Conservation (phyloP, 2,113 vertebrate species). For the Gila orcuttii region DNA sequence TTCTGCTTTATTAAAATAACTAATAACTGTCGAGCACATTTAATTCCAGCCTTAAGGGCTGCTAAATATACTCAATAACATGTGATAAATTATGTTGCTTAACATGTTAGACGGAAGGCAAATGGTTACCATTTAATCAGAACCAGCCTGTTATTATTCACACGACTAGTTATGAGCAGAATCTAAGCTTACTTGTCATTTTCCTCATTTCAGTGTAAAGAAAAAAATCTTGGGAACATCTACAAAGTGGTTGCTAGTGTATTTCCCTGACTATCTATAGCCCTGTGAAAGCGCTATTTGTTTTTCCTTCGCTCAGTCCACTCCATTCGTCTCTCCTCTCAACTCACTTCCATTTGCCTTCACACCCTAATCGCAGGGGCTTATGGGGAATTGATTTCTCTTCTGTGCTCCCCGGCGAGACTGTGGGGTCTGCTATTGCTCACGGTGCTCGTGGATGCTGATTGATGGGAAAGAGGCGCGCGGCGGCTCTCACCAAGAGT, state of each 20-base stretch:
- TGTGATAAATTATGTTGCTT: neutral
- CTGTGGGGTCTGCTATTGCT: constrained; percentile 62
- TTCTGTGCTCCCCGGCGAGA: constrained; percentile 6
- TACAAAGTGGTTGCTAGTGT: neutral
- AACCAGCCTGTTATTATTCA: neutral
- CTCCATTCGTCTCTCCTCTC: constrained; percentile 13
- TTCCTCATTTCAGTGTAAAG: neutral
- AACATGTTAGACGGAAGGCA: neutral
- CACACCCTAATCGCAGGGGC: constrained; percentile 73
- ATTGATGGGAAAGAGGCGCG: constrained; percentile 72
- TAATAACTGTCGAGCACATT: neutral
- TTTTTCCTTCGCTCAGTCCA: neutral
- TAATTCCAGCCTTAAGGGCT: neutral
- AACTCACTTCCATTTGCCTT: constrained; percentile 50
- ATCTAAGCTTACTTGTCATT: neutral
- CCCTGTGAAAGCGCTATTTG: constrained; percentile 18
- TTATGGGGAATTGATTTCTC: constrained; percentile 74
- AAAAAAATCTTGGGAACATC: neutral
- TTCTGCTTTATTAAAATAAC: neutral
- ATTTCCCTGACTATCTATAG: constrained; percentile 9
- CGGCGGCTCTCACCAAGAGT: constrained; percentile 68
- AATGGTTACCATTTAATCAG: neutral
- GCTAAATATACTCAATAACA: neutral
- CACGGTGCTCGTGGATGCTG: constrained; percentile 64
- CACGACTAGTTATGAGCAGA: neutral